A percentile compares a stretch with the other conserved stretches of the same genome.
These are phyloP conservation scores for Propithecus perrieri DNA, from an alignment of 2,797 vertebrate species.

Conservation along the genomic window DNA sequence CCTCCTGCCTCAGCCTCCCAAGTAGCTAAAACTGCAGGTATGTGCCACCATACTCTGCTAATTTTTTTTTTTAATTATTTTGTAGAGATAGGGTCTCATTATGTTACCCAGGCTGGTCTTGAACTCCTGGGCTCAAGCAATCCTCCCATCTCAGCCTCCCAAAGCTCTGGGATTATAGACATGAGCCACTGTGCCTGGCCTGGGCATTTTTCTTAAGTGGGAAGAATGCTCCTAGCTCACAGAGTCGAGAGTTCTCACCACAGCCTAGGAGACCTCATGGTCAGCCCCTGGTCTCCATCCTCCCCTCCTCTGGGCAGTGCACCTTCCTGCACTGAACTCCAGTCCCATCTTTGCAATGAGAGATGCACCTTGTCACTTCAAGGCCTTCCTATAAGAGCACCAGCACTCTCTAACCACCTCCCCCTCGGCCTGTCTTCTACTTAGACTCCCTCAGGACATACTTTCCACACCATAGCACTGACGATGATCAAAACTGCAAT, in stretches of 20 bases:
- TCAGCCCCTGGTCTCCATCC: neutral
- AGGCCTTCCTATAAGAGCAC: neutral
- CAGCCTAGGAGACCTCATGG: neutral
- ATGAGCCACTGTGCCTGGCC: neutral
- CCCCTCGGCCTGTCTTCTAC: neutral
- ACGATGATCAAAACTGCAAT: neutral
- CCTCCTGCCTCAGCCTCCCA: neutral
- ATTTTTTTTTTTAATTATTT: too few species aligned
- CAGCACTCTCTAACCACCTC: too few species aligned
- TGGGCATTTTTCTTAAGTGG: neutral
- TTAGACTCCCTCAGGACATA: neutral
- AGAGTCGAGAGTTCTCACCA: neutral
- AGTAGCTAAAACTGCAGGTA: neutral
- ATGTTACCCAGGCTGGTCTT: neutral
- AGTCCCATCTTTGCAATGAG: neutral
- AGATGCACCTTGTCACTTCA: neutral
- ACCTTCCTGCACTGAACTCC: neutral
- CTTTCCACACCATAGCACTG: neutral
- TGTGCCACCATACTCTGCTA: neutral
- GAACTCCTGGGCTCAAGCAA: neutral
- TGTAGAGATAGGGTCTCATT: neutral
- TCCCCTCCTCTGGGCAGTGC: accelerated
- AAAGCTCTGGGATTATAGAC: neutral
- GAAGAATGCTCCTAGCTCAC: neutral
- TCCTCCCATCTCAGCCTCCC: neutral